Conservation (phyloP, 2,888 invertebrate species). For the Tachina lurida region DNA sequence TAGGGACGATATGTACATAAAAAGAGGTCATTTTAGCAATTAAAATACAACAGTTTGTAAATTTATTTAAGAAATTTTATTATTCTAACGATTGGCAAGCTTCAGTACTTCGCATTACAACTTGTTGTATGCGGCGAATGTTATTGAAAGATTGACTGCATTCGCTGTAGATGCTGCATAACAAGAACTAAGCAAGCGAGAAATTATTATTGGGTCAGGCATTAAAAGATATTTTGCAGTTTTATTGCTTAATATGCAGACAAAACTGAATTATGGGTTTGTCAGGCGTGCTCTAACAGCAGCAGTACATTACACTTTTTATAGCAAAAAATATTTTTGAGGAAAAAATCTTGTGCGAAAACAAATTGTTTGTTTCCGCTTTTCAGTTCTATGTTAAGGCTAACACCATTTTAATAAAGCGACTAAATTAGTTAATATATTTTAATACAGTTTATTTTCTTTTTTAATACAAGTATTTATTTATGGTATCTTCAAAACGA, state of each 20-base stretch:
- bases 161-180: background rate
- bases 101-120: conserved; percentile 39
- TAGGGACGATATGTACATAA: background rate
- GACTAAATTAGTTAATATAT: too few relatives aligned
- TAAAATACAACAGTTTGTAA: conserved; percentile 37
- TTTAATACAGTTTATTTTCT: too few relatives aligned
- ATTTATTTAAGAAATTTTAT: conserved; percentile 33
- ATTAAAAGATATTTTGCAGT: conserved; percentile 37
- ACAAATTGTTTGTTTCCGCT: too few relatives aligned
- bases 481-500: too few relatives aligned
- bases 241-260: conserved; percentile 51
- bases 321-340: background rate
- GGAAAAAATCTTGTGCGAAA: background rate
- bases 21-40: conserved; percentile 50
- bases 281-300: background rate
- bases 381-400: too few relatives aligned
- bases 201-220: conserved; percentile 40
- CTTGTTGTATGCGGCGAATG: conserved; percentile 12
- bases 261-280: conserved; percentile 47
- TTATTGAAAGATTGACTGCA: background rate
- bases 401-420: too few relatives aligned
- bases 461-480: too few relatives aligned
- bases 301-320: conserved; percentile 3
- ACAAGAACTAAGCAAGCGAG: background rate
- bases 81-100: conserved; percentile 12